Evolutionary conservation across 2,888 invertebrate species (phyloP), one percentile per base, ranked within the genome.

Genomic region (Catocala fraxini): DNA sequence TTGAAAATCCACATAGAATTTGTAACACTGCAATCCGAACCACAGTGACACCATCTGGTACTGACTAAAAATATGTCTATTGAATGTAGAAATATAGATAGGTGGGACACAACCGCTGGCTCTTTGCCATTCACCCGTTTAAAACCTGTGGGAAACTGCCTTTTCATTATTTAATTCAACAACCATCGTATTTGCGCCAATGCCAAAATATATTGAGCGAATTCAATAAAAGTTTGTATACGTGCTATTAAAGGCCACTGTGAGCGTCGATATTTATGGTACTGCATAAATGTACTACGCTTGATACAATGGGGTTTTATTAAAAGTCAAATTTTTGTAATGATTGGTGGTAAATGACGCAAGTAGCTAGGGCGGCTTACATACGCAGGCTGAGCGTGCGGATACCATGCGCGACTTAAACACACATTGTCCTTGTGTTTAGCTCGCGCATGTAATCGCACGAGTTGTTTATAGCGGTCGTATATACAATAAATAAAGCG

Each of bases 81-180:
- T 59, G 56, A 45, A 48, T 51, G 70, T 79, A 63, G 56, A 70
- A 59, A 65, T 62, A 56, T 65, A 75, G 72, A 73, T 80, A 73
- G 69, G 70, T 69, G 67, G 72, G 69, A 78, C 74, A 79, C 79
- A 83, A 84, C 81, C 78, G 80, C 86, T 92, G 91, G 91, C 91
- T 71, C 81, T 67, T 65, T 85, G 90, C 92, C 92, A 92, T 87
- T 85, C 77, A 77, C 75, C 83, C 84, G 84, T 85, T 89, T 86
- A 85, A 90, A 92, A 89, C 86, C 89, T 89, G 89, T 84, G 88
- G 87, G 79, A 82, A 89, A 90, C 85, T 83, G 87, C 87, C 84
- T 84, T 89, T 89, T 89, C 88, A 89, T 89, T 89, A 89, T 91
- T 91, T 90, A 90, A 91, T 91, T 92, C 89, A 90, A 91, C 89